Evolutionary conservation across 2,797 vertebrate genomes (phyloP).

Genomic region (Epinephelus coioides): DNA sequence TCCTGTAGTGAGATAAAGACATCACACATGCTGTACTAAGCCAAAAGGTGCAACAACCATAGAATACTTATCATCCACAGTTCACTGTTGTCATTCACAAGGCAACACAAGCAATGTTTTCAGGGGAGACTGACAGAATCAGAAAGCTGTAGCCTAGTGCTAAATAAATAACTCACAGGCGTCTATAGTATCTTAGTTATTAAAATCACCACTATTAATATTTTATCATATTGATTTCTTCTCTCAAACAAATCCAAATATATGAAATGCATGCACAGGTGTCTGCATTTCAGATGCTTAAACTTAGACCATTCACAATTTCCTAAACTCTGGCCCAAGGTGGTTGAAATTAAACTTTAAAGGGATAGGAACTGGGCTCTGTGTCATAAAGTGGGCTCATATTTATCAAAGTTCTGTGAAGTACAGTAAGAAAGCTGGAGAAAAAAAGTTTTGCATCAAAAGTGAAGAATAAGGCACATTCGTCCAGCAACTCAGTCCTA

Average conservation of each 20-base stretch:
- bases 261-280: neutral
- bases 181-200: neutral
- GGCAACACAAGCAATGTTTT: slow-evolving; percentile 11
- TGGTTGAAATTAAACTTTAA: neutral
- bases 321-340: neutral
- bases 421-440: slow-evolving; percentile 10
- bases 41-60: slow-evolving; percentile 44
- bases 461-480: neutral
- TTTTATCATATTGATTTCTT: slow-evolving; percentile 23
- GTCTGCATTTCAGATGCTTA: neutral
- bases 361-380: neutral
- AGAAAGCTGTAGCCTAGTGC: neutral
- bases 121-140: slow-evolving; percentile 15
- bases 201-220: neutral
- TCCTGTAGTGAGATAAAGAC: slow-evolving; percentile 45
- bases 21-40: slow-evolving; percentile 37
- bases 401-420: slow-evolving; percentile 10
- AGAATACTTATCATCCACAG: slow-evolving; percentile 32
- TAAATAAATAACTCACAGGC: neutral
- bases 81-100: slow-evolving; percentile 40
- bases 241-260: neutral
- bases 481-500: neutral
- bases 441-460: neutral
- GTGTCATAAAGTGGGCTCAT: neutral
- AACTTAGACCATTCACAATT: slow-evolving; percentile 1